Base-by-base conservation (phyloP, 2,888 invertebrate species). In the Syritta pipiens region DNA sequence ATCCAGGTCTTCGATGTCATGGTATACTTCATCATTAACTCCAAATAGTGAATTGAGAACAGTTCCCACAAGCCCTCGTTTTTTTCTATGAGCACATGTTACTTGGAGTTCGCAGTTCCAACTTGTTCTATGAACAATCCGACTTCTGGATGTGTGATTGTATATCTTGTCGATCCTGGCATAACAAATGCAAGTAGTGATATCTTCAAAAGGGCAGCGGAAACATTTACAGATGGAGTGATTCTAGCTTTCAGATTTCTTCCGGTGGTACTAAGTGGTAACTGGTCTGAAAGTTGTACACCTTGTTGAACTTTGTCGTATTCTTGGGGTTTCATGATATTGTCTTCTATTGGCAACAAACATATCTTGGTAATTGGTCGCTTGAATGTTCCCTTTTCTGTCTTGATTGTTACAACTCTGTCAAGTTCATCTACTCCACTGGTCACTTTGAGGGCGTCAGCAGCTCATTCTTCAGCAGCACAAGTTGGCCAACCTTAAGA, bases 341-440 rank as follows among this genome's bases (percentile, higher is more conserved):
- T 59, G 4, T 57, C 42, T 19, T 57, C 42, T 22, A 4, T 57
- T 26, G 40, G 37, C 10, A 69, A 17, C 40, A 26, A 26, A 14
- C 49, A 59, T 4, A 74, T 17, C 44, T 74, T 67, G 5, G 24
- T 10, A 24, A 74, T 48, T 24, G 59, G 46, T 17, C 44, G 44
- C 28, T 53, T 72, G 30, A 42, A 20, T 40, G 7, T 30, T 30
- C 57, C 42, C 10, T 42, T 57, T 28, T 26, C 57, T 22, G 60
- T 46, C 6, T 46, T 60, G 5, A 60, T 12, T 10, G 59, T 60
- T 3, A 60, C 37, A 1, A 60, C 60, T 48, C 60, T 46, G 0
- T 12, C 10, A 7, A 48, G 26, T 20, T 12, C 26, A 17, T 48
- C 60, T 3, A 35, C 17, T 24, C 26, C 30, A 2, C 26, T 17